Conservation (phyloP, 2,888 invertebrate species). For the Sarcophaga rosellei region DNA sequence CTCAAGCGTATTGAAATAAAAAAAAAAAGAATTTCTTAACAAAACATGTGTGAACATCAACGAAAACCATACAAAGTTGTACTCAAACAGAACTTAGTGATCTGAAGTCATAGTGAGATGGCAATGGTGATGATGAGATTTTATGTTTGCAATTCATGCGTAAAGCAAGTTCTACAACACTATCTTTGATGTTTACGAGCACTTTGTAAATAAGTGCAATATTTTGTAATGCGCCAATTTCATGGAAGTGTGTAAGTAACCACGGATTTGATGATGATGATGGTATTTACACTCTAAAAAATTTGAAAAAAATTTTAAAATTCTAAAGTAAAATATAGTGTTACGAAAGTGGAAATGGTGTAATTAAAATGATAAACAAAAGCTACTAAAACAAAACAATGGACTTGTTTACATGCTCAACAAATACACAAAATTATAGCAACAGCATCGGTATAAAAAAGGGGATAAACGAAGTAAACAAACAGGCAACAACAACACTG, state of each 20-base stretch:
- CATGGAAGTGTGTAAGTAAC: conserved; percentile 52
- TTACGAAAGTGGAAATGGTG: too few relatives aligned
- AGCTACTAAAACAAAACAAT: too few relatives aligned
- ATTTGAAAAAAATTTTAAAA: background rate
- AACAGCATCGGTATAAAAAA: too few relatives aligned
- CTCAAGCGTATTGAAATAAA: background rate
- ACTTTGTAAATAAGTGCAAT: too few relatives aligned
- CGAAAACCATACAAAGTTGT: conserved; percentile 22
- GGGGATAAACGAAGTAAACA: too few relatives aligned
- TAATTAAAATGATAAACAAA: too few relatives aligned
- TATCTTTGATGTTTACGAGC: conserved; percentile 1
- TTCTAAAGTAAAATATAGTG: too few relatives aligned
- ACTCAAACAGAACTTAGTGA: conserved; percentile 32
- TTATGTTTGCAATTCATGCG: conserved; percentile 28
- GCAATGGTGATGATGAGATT: conserved; percentile 34
- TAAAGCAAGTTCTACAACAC: conserved; percentile 33
- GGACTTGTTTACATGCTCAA: too few relatives aligned
- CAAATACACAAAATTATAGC: too few relatives aligned
- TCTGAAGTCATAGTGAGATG: background rate
- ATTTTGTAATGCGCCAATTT: conserved; percentile 21
- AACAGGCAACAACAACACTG: too few relatives aligned
- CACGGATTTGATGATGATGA: conserved; percentile 42
- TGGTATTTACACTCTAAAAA: background rate
- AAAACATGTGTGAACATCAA: conserved; percentile 14
- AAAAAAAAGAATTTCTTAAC: background rate